Conservation (phyloP, 2,113 vertebrate genomes). For the Hippocampus zosterae region DNA sequence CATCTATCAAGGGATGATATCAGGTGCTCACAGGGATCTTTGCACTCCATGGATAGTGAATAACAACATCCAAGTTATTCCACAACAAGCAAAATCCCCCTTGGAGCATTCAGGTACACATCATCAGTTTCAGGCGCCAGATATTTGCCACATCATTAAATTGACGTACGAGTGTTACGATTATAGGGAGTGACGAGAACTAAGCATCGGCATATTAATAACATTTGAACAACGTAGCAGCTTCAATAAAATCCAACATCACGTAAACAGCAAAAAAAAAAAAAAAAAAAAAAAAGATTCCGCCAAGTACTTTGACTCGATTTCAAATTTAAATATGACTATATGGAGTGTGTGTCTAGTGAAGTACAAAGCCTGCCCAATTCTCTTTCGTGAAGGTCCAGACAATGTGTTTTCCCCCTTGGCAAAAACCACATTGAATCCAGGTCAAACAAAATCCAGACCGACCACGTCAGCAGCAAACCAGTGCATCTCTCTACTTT, state of each 20-base stretch:
- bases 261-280: background rate
- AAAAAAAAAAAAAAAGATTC: background rate
- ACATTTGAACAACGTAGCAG: background rate
- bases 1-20: constrained; percentile 41
- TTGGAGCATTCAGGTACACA: constrained; percentile 27
- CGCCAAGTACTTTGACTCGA: background rate
- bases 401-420: background rate
- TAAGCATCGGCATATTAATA: background rate
- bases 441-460: constrained; percentile 4
- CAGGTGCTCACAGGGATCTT: constrained; percentile 32
- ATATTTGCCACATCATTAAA: background rate
- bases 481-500: background rate
- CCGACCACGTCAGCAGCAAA: constrained; percentile 15
- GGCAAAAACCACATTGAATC: background rate
- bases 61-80: constrained; percentile 42
- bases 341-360: background rate
- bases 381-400: background rate
- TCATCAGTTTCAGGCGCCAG: background rate
- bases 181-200: background rate
- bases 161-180: background rate
- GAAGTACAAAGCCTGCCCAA: background rate
- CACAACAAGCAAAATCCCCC: constrained; percentile 45
- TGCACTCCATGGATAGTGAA: constrained; percentile 28
- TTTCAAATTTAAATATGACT: background rate
- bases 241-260: background rate